Evolutionary conservation across 37 sponge, comb jelly and placozoan genomes (phyloP).

Genomic region (Tethya wilhelma): DNA sequence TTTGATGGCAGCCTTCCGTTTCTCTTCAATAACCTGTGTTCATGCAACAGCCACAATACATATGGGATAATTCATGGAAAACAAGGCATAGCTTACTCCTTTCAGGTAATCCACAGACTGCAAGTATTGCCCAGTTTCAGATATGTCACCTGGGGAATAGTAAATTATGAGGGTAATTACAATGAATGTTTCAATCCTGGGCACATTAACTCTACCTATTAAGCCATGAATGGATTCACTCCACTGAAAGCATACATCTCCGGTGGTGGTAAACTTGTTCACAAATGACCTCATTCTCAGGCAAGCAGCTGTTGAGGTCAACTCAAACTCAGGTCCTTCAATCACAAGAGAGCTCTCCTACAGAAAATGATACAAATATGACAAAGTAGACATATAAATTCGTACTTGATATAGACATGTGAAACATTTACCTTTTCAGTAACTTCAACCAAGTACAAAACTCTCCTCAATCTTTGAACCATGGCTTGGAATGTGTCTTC

Average conservation of each 20-base stretch:
- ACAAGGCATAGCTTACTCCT: conserved; percentile 6
- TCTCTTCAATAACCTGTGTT: conserved; percentile 15
- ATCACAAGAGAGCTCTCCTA: neutral
- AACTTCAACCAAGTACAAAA: neutral
- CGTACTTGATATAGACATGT: neutral
- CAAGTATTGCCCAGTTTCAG: conserved; percentile 9
- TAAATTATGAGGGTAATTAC: neutral
- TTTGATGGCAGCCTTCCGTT: conserved; percentile 53
- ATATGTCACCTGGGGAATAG: conserved; percentile 1
- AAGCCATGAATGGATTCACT: conserved; percentile 7
- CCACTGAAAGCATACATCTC: conserved; percentile 1
- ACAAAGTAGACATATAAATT: neutral
- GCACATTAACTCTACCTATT: neutral
- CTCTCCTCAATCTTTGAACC: neutral
- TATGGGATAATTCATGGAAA: neutral
- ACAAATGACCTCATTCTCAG: conserved; percentile 10
- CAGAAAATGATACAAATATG: neutral
- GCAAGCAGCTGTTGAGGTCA: neutral
- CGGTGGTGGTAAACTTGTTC: neutral
- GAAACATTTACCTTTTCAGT: neutral
- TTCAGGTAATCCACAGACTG: conserved; percentile 27
- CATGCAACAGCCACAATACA: neutral
- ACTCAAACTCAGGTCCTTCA: neutral
- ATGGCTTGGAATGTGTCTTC: neutral
- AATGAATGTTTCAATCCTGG: neutral